Conservation (phyloP, 2,113 vertebrate genomes). For the Brachirus orientalis region DNA sequence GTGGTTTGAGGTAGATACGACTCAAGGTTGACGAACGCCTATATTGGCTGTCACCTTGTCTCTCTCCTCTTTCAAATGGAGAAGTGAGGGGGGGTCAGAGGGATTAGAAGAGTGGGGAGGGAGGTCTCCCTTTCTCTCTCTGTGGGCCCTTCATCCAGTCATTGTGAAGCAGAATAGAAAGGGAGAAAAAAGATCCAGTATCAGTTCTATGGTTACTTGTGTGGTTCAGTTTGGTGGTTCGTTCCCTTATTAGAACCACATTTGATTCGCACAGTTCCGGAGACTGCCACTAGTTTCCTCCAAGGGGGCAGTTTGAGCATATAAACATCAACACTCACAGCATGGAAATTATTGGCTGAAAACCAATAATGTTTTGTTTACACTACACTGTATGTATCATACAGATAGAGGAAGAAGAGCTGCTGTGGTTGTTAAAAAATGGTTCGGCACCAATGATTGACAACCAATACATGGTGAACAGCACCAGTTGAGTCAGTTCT, state of each 20-base stretch:
- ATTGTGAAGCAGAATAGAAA: constrained; percentile 20
- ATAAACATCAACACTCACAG: constrained; percentile 46
- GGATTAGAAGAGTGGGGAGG: neutral
- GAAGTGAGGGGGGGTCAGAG: neutral
- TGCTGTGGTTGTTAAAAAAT: constrained; percentile 26
- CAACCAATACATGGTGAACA: constrained; percentile 2
- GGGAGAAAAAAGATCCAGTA: constrained; percentile 29
- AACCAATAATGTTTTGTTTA: constrained; percentile 60
- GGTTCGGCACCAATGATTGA: constrained; percentile 26
- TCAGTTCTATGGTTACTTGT: constrained; percentile 27
- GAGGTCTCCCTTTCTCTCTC: neutral
- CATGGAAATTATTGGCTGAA: constrained; percentile 40
- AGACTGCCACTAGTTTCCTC: constrained; percentile 26
- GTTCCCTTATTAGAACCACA: constrained; percentile 51
- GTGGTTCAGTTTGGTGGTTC: constrained; percentile 33
- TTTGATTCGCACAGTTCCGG: constrained; percentile 48
- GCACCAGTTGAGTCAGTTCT: neutral
- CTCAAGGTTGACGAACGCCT: constrained; percentile 59
- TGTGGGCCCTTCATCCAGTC: constrained; percentile 10
- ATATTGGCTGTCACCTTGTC: constrained; percentile 70
- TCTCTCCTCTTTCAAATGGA: constrained; percentile 62
- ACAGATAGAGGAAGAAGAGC: constrained; percentile 28
- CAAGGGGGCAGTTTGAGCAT: constrained; percentile 50
- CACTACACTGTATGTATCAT: constrained; percentile 39
- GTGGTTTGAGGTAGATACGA: constrained; percentile 45